Evolutionary conservation across 2,888 invertebrate genomes (phyloP).

Genomic region (Sussaba pulchella): DNA sequence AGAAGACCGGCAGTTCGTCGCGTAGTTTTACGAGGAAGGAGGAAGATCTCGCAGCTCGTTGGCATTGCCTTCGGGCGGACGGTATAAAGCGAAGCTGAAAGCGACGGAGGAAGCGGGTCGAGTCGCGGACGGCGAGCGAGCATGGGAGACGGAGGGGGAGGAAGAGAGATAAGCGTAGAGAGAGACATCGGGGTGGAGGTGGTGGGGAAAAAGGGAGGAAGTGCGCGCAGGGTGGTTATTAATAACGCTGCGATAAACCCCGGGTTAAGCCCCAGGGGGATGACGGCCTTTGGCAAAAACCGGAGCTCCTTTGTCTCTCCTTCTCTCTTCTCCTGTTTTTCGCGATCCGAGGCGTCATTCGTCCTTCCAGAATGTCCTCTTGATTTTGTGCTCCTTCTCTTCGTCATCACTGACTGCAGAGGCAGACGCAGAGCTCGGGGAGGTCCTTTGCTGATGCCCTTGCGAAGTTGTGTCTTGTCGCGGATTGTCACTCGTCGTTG

Average conservation of each 20-base stretch:
- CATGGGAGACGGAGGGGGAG: conserved; percentile 4
- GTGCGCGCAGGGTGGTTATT: conserved; percentile 74
- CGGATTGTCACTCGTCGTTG: conserved; percentile 11
- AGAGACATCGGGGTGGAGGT: conserved; percentile 56
- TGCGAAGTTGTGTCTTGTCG: not conserved
- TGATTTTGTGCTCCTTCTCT: conserved; percentile 34
- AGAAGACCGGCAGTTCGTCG: conserved; percentile 66
- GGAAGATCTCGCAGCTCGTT: conserved; percentile 71
- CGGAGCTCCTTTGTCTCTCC: conserved; percentile 67
- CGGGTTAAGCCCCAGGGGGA: conserved; percentile 76
- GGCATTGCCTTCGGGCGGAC: conserved; percentile 55
- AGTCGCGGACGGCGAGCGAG: conserved; percentile 36
- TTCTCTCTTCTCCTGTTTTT: conserved; percentile 49
- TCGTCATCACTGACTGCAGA: too few relatives aligned
- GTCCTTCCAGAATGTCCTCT: conserved; percentile 36
- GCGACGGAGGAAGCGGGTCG: conserved; percentile 24
- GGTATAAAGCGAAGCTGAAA: conserved; percentile 14
- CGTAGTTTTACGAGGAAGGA: conserved; percentile 75
- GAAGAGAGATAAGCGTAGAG: conserved; percentile 11
- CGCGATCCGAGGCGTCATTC: conserved; percentile 47
- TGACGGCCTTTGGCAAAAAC: conserved; percentile 77
- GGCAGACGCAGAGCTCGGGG: too few relatives aligned
- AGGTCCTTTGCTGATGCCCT: too few relatives aligned
- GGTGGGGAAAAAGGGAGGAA: conserved; percentile 62
- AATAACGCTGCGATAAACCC: conserved; percentile 79